A percentile compares a stretch with the other conserved stretches of the same genome.
These are phyloP conservation scores for Panthera uncia DNA, from an alignment of 2,113 vertebrate genomes.

Conservation along the genomic window DNA sequence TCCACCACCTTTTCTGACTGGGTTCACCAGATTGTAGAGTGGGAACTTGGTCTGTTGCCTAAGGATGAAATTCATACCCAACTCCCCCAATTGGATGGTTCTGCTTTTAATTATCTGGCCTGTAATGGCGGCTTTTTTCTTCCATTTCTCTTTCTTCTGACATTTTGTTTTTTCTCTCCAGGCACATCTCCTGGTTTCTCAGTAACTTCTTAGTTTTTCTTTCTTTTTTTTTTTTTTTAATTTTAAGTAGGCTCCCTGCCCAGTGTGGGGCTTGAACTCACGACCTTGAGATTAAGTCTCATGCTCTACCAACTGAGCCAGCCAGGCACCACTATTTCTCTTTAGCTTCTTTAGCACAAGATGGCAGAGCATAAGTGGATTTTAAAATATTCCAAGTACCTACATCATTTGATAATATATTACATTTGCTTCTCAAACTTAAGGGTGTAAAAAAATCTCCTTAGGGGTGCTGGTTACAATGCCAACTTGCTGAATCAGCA, in stretches of 20 bases:
- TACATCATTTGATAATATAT: neutral
- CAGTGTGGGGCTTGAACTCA: neutral
- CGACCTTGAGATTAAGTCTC: neutral
- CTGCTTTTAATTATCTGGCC: neutral
- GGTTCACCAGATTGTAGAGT: neutral
- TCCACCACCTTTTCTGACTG: neutral
- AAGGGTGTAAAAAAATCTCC: neutral
- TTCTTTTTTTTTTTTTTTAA: neutral
- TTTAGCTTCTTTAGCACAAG: neutral
- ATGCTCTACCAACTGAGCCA: neutral
- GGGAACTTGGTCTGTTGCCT: neutral
- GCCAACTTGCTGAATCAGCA: neutral
- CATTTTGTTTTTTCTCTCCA: neutral
- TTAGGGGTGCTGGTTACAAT: neutral
- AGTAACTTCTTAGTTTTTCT: neutral
- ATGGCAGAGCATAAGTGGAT: neutral
- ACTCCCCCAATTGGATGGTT: neutral
- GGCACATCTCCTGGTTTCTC: neutral
- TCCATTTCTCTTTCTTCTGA: neutral
- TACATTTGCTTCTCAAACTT: neutral
- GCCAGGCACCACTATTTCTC: neutral
- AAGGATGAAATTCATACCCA: neutral
- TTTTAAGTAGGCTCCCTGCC: neutral
- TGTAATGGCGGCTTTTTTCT: neutral
- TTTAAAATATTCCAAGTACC: conserved; percentile 23